Base-by-base conservation (phyloP, 2,888 invertebrate genomes). In the Hydraecia micacea region DNA sequence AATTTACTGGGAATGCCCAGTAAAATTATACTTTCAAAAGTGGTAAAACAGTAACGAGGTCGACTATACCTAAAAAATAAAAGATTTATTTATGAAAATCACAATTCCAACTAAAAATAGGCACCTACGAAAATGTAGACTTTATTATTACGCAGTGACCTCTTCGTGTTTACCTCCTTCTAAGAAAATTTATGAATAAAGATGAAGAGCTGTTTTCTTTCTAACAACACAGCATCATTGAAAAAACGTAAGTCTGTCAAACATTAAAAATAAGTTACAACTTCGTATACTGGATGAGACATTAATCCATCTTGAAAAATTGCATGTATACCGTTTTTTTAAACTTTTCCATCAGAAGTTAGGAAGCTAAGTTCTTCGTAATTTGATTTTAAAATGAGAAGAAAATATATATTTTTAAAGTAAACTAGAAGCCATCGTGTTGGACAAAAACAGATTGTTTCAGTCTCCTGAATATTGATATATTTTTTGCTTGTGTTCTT, bases 321-420 rank as follows among this genome's bases (percentile, higher is more conserved):
- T 79, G 79, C 81, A 81, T 86, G 87, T 79, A 63, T 81, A 78
- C 60, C 74, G 78, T 86, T 86, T 79, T 69, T 83, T 87, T 83
- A 81, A 87, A 88, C 87, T 87, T 87, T 87, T 86, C 88, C 88
- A 88, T 87, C 86, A 87, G 71, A 87, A 87, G 86, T 87, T 87
- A 86, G 86, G 60, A 62, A 84, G 81, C 60, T 81, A 84, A 88
- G 88, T 84, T 87, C 77, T 80, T 70, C 75, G 82, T 88, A 87
- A 88, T 87, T 86, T 87, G 81, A 89, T 89, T 89, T 89, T 89
- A 86, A 89, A 89, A 88, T 83, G 81, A 79, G 83, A 78, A 73
- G 62, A 77, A 73, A 84, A 88, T 80, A 85, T 77, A 46, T 84
- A n/a, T 87, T 81, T 85, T 75, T 66, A 85, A 74, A 88, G 78